These are phyloP conservation scores for Meiosimyza decipiens DNA, from an alignment of 2,888 invertebrate genomes.

Conservation along the genomic window DNA sequence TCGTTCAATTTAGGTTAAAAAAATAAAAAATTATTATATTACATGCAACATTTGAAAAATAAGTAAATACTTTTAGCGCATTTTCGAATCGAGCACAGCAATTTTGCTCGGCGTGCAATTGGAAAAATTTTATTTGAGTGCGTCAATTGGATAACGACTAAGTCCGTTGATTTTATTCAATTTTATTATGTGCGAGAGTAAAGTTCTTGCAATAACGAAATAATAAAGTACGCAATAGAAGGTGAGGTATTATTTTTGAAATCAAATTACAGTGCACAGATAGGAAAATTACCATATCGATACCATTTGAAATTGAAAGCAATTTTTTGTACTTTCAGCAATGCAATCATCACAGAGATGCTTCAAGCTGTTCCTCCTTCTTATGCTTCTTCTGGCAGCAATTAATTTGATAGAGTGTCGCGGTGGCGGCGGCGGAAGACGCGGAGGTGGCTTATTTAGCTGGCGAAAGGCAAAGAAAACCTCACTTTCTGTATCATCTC, in stretches of 20 bases:
- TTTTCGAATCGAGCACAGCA: conserved; percentile 12
- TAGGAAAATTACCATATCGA: no score
- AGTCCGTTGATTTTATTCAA: conserved; percentile 16
- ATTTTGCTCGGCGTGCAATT: conserved; percentile 24
- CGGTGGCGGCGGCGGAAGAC: conserved; percentile 59
- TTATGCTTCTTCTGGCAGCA: background rate
- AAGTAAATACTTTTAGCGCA: no score
- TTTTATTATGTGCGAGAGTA: conserved; percentile 19
- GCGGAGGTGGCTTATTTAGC: conserved; percentile 59
- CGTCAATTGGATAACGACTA: conserved; percentile 28
- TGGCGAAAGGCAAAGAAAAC: conserved; percentile 62
- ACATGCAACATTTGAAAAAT: no score
- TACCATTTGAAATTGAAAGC: no score
- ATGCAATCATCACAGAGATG: no score
- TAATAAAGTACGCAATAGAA: no score
- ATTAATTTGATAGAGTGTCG: conserved; percentile 49
- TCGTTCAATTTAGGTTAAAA: no score
- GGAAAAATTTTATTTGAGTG: conserved; percentile 21
- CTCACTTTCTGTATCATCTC: conserved; percentile 45
- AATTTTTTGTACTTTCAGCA: no score
- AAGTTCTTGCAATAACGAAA: background rate
- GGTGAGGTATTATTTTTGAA: no score
- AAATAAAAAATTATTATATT: no score
- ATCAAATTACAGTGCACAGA: no score
- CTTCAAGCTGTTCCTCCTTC: background rate